phyloP scores from a whole-genome alignment of 1,140 invertebrate genomes.

The Daktulosphaira vitifoliae region DNA sequence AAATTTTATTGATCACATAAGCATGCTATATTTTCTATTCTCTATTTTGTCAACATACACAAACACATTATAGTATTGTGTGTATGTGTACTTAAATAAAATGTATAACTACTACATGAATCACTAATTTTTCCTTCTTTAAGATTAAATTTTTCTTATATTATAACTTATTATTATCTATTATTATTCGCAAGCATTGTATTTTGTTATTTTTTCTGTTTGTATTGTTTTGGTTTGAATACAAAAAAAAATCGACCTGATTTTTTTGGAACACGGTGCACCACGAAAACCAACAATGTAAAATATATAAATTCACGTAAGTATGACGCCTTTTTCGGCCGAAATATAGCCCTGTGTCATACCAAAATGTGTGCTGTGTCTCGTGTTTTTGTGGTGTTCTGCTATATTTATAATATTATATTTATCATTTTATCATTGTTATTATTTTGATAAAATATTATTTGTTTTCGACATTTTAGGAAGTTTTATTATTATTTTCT shows the following conservation, averaged over 20 bases:
- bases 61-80: too few species aligned
- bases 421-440: constrained; percentile 9
- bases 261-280: constrained; percentile 34
- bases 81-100: too few species aligned
- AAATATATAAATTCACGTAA: constrained; percentile 29
- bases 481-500: constrained; percentile 9
- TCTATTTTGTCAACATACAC: too few species aligned
- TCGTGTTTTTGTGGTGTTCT: constrained; percentile 33
- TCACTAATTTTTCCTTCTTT: constrained; percentile 31
- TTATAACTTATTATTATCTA: constrained; percentile 33
- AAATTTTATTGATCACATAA: too few species aligned
- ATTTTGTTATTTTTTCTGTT: constrained; percentile 34
- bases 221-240: constrained; percentile 34
- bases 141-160: constrained; percentile 34
- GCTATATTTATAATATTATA: constrained; percentile 29
- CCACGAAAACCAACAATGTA: constrained; percentile 32
- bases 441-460: constrained; percentile 21
- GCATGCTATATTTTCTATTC: too few species aligned
- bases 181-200: constrained; percentile 32
- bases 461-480: constrained; percentile 27
- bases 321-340: constrained; percentile 12
- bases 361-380: constrained; percentile 34
- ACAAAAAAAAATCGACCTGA: constrained; percentile 32
- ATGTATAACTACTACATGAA: too few species aligned
- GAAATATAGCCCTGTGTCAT: constrained; percentile 31